Base-by-base conservation (phyloP, 2,113 vertebrate genomes). In the Catharus fuscescens region DNA sequence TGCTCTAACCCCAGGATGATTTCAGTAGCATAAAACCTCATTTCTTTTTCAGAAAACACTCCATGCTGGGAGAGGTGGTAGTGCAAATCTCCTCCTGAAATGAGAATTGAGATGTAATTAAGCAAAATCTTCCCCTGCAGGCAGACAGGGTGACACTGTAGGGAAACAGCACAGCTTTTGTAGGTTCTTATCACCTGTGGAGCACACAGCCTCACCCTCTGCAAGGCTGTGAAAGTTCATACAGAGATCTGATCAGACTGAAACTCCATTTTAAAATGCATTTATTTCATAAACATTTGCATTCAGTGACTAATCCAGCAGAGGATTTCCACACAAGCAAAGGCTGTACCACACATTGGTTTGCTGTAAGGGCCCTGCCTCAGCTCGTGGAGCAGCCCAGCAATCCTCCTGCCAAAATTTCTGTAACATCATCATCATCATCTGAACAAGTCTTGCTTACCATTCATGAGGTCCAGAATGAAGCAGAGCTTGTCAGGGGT, bases 391-490 rank as follows among this genome's bases (percentile, higher is more conserved):
- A 73, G 28, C 47, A 91, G 87, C 36, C 65, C 65, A 60, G 34
- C 47, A n/a, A n/a, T 3, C 45, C 60, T 72, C 18, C 66, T 52
- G 61, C 53, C 72, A 78, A 4, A 5, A 65, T 8, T 50, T 34
- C 77, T 64, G 53, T 9, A 47, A 21, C 4, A 45, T 45, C 70
- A 65, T 36, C 34, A 36, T 6, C 6, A 20, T 3, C 52, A 62
- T 2, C 52, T 20, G 40, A 45, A 14, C 1, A 6, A 71, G 72
- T 4, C 26, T 61, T 7, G 15, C 98, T 98, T 96, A 99, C 99
- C 99, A 24, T 99, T 99, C 99, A 99, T 99, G 90, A 99, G 98
- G 97, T 99, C 99, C 97, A 99, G 97, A 97, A 99, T 99, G 98
- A 99, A 99, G 97, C 99, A 99, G 54, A 99, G 98, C 90, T 99